phyloP scores from a whole-genome alignment of 1,140 invertebrate genomes.

The Batillaria attramentaria region DNA sequence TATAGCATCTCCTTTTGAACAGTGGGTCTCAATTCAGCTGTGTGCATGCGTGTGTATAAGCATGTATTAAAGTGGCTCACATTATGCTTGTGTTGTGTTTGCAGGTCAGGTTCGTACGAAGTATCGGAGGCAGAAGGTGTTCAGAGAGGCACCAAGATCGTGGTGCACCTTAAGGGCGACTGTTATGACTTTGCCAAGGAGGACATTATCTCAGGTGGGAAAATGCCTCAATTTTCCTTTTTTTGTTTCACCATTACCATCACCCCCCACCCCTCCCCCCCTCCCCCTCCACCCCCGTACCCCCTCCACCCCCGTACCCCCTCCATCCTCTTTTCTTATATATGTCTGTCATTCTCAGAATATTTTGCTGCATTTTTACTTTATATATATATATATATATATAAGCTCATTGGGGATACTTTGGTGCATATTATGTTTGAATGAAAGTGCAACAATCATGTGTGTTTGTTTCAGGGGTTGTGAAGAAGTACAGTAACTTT shows the following conservation, averaged over 20 bases:
- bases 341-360: too few species aligned
- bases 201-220: slow-evolving; percentile 82
- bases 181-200: slow-evolving; percentile 91
- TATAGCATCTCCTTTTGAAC: background rate
- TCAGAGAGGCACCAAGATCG: slow-evolving; percentile 92
- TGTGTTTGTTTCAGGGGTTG: slow-evolving; percentile 78
- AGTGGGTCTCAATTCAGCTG: background rate
- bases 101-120: slow-evolving; percentile 88
- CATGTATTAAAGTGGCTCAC: background rate
- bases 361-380: too few species aligned
- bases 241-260: background rate
- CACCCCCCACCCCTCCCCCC: too few species aligned
- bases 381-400: background rate
- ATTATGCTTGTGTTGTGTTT: slow-evolving; percentile 47
- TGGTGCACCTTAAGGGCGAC: slow-evolving; percentile 90
- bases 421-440: background rate
- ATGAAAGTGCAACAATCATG: background rate
- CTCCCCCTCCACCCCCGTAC: too few species aligned
- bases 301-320: too few species aligned
- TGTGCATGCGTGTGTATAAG: background rate
- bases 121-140: slow-evolving; percentile 88
- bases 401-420: background rate
- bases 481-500: slow-evolving; percentile 98
- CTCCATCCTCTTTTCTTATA: too few species aligned
- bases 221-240: background rate